These are phyloP conservation scores for Pseudomyrmex gracilis DNA, from an alignment of 1,140 invertebrate genomes.

Conservation along the genomic window DNA sequence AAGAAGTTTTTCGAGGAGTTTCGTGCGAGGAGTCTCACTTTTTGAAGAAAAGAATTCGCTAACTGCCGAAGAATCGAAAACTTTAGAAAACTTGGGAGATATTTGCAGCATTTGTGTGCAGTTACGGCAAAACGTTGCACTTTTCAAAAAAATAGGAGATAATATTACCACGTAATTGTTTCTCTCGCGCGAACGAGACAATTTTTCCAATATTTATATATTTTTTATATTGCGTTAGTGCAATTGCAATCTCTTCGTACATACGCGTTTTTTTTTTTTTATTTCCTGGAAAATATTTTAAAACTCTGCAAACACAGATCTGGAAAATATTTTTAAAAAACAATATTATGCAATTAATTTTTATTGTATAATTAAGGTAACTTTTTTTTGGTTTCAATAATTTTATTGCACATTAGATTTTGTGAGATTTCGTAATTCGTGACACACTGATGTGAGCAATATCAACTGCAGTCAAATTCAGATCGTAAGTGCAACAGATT, in stretches of 20 bases:
- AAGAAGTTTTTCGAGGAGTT: constrained; percentile 53
- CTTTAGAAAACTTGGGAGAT: constrained; percentile 19
- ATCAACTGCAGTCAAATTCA: not conserved
- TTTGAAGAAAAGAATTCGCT: constrained; percentile 32
- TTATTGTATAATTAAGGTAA: too few species aligned
- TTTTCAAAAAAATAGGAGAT: not conserved
- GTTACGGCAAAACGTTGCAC: constrained; percentile 10
- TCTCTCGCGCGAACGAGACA: not conserved
- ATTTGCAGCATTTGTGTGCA: constrained; percentile 3
- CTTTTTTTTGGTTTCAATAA: too few species aligned
- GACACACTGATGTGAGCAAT: not conserved
- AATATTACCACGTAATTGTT: not conserved
- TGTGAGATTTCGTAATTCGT: too few species aligned
- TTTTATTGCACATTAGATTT: too few species aligned
- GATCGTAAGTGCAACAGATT: not conserved
- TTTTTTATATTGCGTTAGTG: too few species aligned
- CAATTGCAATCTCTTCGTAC: too few species aligned
- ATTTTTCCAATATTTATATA: not conserved
- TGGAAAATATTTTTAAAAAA: too few species aligned
- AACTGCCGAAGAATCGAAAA: constrained; percentile 39
- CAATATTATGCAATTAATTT: too few species aligned
- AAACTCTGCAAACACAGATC: too few species aligned
- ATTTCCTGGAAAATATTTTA: too few species aligned
- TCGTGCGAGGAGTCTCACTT: not conserved
- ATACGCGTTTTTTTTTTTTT: too few species aligned